Percentiles rank a stretch among this genome's conserved stretches.
Conservation (phyloP, 2,888 invertebrate genomes). For the Lucinisca nassula region DNA sequence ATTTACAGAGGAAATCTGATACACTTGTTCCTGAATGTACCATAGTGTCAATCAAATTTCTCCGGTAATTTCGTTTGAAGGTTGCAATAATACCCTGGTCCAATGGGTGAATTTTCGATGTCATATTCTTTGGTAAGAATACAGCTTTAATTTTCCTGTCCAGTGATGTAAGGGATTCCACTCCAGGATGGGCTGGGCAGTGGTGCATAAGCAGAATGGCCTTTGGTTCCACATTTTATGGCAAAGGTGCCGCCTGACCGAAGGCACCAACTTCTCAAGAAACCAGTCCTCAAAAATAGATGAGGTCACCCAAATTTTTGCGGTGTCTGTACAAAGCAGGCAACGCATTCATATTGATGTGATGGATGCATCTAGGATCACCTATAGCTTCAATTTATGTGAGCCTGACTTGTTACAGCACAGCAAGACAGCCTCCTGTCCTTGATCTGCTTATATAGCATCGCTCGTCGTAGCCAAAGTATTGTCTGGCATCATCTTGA, state of each 20-base stretch:
- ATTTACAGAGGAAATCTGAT: neutral
- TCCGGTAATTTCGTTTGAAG: slow-evolving; percentile 14
- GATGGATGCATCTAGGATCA: neutral
- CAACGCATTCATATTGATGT: neutral
- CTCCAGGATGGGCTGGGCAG: slow-evolving; percentile 19
- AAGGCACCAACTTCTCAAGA: slow-evolving; percentile 29
- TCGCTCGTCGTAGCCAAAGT: slow-evolving; percentile 29
- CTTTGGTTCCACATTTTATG: neutral
- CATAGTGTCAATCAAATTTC: neutral
- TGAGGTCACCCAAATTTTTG: slow-evolving; percentile 3
- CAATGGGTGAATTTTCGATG: slow-evolving; percentile 11
- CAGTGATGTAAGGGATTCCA: neutral
- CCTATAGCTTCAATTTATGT: slow-evolving; percentile 20
- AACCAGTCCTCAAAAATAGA: slow-evolving; percentile 30
- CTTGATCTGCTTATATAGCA: neutral
- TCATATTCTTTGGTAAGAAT: slow-evolving; percentile 13
- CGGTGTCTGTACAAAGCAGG: neutral
- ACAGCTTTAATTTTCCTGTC: slow-evolving; percentile 1
- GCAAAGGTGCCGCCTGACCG: neutral
- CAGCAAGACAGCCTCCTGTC: slow-evolving; percentile 20
- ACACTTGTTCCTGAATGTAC: neutral
- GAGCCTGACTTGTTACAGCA: slow-evolving; percentile 25
- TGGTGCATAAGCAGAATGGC: slow-evolving; percentile 19
- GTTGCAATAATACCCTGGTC: slow-evolving; percentile 23
- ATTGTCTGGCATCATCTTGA: slow-evolving; percentile 62